These are phyloP conservation scores for Bombyx mandarina DNA, from an alignment of 1,140 invertebrate genomes.

Conservation along the genomic window DNA sequence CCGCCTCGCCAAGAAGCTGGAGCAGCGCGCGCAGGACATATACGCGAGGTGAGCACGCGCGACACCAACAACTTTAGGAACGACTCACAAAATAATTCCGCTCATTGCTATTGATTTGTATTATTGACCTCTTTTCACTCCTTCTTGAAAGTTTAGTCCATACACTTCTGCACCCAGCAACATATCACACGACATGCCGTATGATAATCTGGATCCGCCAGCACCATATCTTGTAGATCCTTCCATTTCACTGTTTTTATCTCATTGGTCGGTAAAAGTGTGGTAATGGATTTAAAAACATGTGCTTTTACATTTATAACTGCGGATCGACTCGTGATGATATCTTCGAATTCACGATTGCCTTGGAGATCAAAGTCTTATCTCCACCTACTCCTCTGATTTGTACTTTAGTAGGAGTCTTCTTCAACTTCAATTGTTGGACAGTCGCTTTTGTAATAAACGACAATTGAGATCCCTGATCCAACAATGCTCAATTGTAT, in stretches of 20 bases:
- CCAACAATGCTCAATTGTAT: conserved; percentile 14
- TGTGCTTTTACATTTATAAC: conserved; percentile 4
- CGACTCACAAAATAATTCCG: too few relatives aligned
- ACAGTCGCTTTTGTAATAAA: conserved; percentile 16
- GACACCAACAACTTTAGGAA: not conserved
- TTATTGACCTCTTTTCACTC: conserved; percentile 2
- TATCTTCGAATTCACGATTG: not conserved
- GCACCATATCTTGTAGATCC: not conserved
- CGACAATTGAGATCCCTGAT: conserved; percentile 17
- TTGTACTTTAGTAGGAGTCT: conserved; percentile 2
- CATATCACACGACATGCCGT: conserved; percentile 12
- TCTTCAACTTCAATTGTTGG: conserved; percentile 18
- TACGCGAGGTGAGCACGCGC: conserved; percentile 69
- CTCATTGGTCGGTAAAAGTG: conserved; percentile 5
- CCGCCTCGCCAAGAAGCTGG: conserved; percentile 90
- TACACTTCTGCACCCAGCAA: conserved; percentile 16
- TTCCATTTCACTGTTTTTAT: not conserved
- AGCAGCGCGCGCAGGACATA: conserved; percentile 89
- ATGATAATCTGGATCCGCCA: conserved; percentile 12
- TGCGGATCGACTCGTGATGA: conserved; percentile 3
- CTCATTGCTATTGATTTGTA: too few relatives aligned
- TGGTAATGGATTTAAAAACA: conserved; percentile 7
- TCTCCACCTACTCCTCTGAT: conserved; percentile 6
- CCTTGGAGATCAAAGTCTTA: not conserved
- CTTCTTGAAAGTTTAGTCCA: conserved; percentile 5